Evolutionary conservation across 1,140 invertebrate genomes (phyloP), one percentile per base, ranked within the genome.

Genomic region (Sipha flava): DNA sequence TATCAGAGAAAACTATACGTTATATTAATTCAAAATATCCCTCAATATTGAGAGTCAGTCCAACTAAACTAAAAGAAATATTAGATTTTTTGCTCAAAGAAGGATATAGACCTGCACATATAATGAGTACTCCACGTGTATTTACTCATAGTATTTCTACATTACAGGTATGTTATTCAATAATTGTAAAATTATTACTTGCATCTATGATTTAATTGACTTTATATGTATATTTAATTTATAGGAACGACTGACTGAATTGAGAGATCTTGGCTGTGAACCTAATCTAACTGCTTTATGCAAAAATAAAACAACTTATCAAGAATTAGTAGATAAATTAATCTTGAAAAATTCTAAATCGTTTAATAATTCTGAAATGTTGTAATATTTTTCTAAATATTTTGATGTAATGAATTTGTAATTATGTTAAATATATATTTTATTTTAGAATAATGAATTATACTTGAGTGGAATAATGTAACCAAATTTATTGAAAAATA

Each of bases 91-190:
- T 77, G 16, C 34, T 59, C 4, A 77, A 29, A 26, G 73, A 77
- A 43, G 73, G 73, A 18, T 77, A 26, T 10, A 57, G 1, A n/a
- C 1, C 73, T 31, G 18, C 21, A 9, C n/a, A 57, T 26, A 77
- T 77, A 23, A n/a, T 77, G 34, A 26, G 73, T 23, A 43, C 18
- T 29, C 73, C 73, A 1, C 73, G 73, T 37, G 49, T 77, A 26
- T 77, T 77, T 26, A 77, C 73, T 18, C 73, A 77, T 10, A 77
- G 73, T 37, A 77, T 77, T 59, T 57, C 52, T 18, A 77, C 73
- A 5, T 57, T 77, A 54, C 34, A 77, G 29, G 73, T 77, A 12
- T 26, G 23, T 9, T 57, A 16, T 57, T 23, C 16, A 77, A 77
- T 57, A 26, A 18, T 21, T 75, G 3, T 21, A 9, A 57, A 26